These are phyloP conservation scores for Acropora tenuis DNA, from an alignment of 64 coral and sea anemone species.

Conservation along the genomic window DNA sequence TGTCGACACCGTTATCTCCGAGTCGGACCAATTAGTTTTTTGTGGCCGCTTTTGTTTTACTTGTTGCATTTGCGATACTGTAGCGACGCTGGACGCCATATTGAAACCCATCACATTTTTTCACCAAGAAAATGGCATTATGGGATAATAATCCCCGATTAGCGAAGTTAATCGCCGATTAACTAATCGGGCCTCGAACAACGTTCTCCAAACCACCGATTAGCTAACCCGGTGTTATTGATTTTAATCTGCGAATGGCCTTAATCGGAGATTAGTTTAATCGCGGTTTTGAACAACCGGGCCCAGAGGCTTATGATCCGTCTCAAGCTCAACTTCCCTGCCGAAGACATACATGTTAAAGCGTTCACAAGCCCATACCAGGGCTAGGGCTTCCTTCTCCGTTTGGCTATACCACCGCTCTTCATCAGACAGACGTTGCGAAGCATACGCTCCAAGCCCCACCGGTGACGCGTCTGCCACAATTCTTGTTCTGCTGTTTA, in stretches of 20 bases:
- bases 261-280: conserved; percentile 36
- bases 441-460: too few species aligned
- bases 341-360: too few species aligned
- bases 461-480: too few species aligned
- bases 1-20: too few species aligned
- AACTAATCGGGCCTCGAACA: not conserved
- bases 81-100: not conserved
- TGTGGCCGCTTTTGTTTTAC: too few species aligned
- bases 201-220: not conserved
- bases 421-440: too few species aligned
- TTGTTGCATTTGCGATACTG: not conserved
- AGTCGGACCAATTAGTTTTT: too few species aligned
- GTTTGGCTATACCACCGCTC: too few species aligned
- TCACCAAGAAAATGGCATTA: not conserved
- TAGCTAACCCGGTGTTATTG: not conserved
- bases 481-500: too few species aligned
- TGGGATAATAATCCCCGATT: not conserved
- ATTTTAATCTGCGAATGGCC: conserved; percentile 16
- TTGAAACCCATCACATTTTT: not conserved
- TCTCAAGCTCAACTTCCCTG: too few species aligned
- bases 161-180: not conserved
- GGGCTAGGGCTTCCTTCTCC: too few species aligned
- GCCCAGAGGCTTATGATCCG: not conserved
- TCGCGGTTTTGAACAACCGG: conserved; percentile 38
- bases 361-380: too few species aligned